phyloP scores from a whole-genome alignment of 2,113 vertebrate genomes.

The Hippotragus niger region DNA sequence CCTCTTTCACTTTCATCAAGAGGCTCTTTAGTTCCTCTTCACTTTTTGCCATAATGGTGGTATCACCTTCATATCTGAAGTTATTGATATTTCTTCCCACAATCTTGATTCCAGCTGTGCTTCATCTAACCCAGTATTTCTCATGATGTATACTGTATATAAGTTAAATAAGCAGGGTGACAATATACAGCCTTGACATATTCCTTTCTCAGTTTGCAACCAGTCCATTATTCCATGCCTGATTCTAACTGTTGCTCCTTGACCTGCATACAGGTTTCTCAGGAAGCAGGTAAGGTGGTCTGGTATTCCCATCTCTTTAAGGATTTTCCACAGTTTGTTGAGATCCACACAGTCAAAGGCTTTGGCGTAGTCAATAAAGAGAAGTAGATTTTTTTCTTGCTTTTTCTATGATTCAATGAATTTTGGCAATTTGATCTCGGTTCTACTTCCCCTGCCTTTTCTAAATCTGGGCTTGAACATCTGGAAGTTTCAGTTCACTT shows the following conservation, averaged over 20 bases:
- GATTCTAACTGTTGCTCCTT: neutral
- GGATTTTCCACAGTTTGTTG: neutral
- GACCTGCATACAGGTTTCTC: neutral
- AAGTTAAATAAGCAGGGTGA: neutral
- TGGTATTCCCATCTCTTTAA: neutral
- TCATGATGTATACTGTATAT: neutral
- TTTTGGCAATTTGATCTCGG: neutral
- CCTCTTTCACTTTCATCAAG: neutral
- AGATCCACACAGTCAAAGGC: neutral
- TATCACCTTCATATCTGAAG: neutral
- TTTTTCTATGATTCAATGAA: neutral
- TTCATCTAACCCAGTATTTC: neutral
- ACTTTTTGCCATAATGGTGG: neutral
- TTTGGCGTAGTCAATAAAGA: neutral
- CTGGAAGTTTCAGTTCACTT: neutral
- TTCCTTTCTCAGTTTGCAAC: neutral
- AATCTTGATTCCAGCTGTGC: neutral
- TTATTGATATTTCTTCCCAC: neutral
- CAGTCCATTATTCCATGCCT: neutral
- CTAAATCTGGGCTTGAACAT: neutral
- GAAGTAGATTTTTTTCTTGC: neutral
- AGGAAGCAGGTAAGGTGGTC: neutral
- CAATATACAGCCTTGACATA: neutral
- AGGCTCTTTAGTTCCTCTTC: neutral
- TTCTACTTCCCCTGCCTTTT: neutral